Evolutionary conservation across 2,888 invertebrate species (phyloP), one percentile per base, ranked within the genome.

Genomic region (Lasioglossum marginatum): DNA sequence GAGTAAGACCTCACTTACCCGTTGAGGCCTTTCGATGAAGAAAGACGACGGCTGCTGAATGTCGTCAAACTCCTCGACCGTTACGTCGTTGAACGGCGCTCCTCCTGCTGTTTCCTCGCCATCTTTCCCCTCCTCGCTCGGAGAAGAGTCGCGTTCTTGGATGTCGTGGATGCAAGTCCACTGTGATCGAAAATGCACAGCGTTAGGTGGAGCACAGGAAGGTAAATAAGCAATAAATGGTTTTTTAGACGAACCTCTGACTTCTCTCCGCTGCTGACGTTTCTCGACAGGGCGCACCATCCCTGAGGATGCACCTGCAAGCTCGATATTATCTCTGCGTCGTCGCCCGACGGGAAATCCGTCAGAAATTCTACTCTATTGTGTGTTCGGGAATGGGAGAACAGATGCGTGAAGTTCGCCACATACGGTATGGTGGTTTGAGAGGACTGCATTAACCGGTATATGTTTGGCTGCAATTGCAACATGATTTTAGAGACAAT

Each of bases 121-220:
- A 34, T 92, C 92, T 78, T 93, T 93, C 14, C 90, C 66, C 4
- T 92, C 92, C 0, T 96, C 95, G 19, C 34, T 8, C 2, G 66
- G 34, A 4, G 19, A 19, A 19, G 34, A 66, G 19, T 96, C 96
- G 80, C 95, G 95, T 70, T 97, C 97, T 95, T 98, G 98, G 88
- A 99, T 98, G 94, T 99, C 98, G 95, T 99, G 99, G 79, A 99
- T 97, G 94, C 98, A 98, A 12, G 98, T 98, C 98, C 98, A 99
- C 97, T 98, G 95, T n/a, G 52, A 77, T 31, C n/a, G 4, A 68
- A 23, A 68, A 68, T 66, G 8, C 8, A 31, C 19, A 34, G 8
- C 8, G 19, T 34, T 66, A 23, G 10, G 16, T 31, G 31, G 31
- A 16, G 14, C 48, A 48, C 48, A 23, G 23, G 8, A 8, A 6